These are phyloP conservation scores for Peromyscus aztecus DNA, from an alignment of 2,797 vertebrate species.

Conservation along the genomic window DNA sequence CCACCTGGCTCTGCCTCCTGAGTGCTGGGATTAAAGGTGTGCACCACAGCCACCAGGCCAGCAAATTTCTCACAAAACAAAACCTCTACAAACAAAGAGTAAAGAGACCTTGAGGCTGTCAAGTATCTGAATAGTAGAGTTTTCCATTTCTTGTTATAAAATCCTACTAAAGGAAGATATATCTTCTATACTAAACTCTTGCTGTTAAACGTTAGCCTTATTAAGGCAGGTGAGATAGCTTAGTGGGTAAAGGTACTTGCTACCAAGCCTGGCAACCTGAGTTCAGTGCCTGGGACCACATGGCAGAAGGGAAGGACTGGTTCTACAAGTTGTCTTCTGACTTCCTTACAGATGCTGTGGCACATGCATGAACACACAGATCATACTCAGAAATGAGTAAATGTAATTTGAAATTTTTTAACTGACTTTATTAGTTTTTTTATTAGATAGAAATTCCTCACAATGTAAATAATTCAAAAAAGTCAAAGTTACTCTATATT, in stretches of 20 bases:
- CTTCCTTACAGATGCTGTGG: background rate
- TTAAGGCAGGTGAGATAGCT: background rate
- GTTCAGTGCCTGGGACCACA: background rate
- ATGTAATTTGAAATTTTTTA: background rate
- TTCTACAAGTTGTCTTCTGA: background rate
- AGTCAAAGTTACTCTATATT: background rate
- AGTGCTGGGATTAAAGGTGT: too few species aligned
- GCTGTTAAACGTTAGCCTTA: constrained; percentile 14
- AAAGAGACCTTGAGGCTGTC: constrained; percentile 24
- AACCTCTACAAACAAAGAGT: background rate
- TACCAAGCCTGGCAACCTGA: background rate
- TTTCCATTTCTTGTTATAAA: constrained; percentile 62
- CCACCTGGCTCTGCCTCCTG: too few species aligned
- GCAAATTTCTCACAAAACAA: background rate
- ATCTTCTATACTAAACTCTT: constrained; percentile 38
- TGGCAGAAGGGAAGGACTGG: background rate
- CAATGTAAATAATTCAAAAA: constrained; percentile 56
- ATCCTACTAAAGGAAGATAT: constrained; percentile 34
- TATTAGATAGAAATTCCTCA: constrained; percentile 32
- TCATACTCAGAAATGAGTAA: background rate
- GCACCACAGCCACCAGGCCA: too few species aligned
- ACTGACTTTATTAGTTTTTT: constrained; percentile 52
- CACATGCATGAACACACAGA: background rate
- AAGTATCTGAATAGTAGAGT: constrained; percentile 4
- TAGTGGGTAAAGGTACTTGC: background rate